Evolutionary conservation across 1,140 invertebrate species (phyloP).

Genomic region (Pygmarrhopalites habei): DNA sequence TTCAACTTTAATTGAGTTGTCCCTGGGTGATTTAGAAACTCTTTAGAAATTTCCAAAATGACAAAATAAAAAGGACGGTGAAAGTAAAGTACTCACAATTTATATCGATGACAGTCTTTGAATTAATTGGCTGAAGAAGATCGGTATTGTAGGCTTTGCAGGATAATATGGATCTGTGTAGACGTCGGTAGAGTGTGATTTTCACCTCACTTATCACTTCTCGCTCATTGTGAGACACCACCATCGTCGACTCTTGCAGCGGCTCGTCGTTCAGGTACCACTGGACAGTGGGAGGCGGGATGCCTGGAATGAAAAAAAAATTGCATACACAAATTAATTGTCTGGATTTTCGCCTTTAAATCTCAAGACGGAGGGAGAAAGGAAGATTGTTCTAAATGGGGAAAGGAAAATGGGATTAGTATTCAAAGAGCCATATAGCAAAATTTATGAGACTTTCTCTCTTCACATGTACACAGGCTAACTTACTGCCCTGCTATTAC

Average conservation of each 20-base stretch:
- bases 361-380: not conserved
- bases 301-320: slow-evolving; percentile 44
- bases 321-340: not conserved
- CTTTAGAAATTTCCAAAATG: too few species aligned
- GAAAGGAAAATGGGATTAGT: too few species aligned
- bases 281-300: slow-evolving; percentile 49
- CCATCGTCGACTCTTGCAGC: slow-evolving; percentile 29
- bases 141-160: slow-evolving; percentile 37
- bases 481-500: too few species aligned
- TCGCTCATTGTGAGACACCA: slow-evolving; percentile 28
- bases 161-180: slow-evolving; percentile 32
- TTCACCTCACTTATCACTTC: slow-evolving; percentile 40
- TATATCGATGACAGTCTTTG: slow-evolving; percentile 39
- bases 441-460: too few species aligned
- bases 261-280: slow-evolving; percentile 40
- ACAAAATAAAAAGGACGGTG: too few species aligned
- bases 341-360: not conserved
- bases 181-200: slow-evolving; percentile 37
- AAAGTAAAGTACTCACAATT: slow-evolving; percentile 40
- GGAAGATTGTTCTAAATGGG: too few species aligned
- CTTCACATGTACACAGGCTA: too few species aligned
- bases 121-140: slow-evolving; percentile 36
- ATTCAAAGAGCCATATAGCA: too few species aligned
- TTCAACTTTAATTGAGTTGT: too few species aligned
- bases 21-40: too few species aligned